phyloP scores from a whole-genome alignment of 2,113 vertebrate species.

The Vimba vimba region DNA sequence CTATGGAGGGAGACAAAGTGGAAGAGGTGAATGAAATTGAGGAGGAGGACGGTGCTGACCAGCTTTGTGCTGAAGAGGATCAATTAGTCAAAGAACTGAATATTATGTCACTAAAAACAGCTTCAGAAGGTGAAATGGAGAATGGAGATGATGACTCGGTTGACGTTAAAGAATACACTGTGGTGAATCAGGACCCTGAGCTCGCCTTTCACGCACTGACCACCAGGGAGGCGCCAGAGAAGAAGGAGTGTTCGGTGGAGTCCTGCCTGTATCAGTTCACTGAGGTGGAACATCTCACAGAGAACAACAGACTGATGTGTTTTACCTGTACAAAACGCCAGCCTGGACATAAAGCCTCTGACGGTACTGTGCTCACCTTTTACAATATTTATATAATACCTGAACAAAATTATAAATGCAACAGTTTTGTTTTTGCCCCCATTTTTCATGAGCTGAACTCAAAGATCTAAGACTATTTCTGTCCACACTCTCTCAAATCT shows the following conservation, averaged over 20 bases:
- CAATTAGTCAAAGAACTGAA: constrained; percentile 73
- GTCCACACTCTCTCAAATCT: no score
- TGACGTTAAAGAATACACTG: constrained; percentile 72
- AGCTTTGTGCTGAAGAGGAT: constrained; percentile 27
- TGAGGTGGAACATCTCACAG: constrained; percentile 85
- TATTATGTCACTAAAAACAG: constrained; percentile 75
- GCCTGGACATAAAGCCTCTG: constrained; percentile 41
- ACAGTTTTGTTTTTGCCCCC: no score
- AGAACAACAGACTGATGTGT: constrained; percentile 91
- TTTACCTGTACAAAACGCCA: constrained; percentile 83
- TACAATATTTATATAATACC: not conserved
- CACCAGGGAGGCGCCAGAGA: constrained; percentile 73
- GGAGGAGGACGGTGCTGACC: constrained; percentile 16
- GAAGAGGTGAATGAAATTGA: constrained; percentile 44
- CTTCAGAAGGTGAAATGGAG: constrained; percentile 65
- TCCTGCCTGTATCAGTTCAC: constrained; percentile 93
- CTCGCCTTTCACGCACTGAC: constrained; percentile 86
- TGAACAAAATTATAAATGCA: no score
- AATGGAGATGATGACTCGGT: constrained; percentile 54
- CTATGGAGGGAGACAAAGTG: constrained; percentile 54
- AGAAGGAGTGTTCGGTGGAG: constrained; percentile 83
- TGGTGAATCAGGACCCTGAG: constrained; percentile 83
- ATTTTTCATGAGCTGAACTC: no score
- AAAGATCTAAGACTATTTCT: no score
- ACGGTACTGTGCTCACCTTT: constrained; percentile 54